Conservation (phyloP, 2,113 vertebrate genomes). For the Castor canadensis region DNA sequence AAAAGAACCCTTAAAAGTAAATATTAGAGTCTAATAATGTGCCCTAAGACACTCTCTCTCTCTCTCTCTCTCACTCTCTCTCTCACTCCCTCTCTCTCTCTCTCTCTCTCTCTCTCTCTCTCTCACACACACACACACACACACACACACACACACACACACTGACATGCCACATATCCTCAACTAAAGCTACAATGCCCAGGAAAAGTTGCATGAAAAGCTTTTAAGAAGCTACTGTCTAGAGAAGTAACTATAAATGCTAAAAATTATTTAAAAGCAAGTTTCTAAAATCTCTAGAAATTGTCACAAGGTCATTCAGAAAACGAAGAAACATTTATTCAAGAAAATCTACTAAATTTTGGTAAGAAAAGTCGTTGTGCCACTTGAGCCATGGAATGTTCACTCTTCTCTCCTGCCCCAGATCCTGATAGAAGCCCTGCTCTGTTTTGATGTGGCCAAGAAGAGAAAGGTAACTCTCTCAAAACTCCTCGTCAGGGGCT, state of each 20-base stretch:
- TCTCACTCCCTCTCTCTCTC: too few species aligned
- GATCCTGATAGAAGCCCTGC: neutral
- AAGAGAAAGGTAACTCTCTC: neutral
- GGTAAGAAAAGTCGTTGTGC: neutral
- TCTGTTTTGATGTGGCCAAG: too few species aligned
- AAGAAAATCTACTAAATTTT: neutral
- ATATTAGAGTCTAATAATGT: neutral
- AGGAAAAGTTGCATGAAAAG: neutral
- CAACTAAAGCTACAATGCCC: neutral
- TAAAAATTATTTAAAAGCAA: neutral
- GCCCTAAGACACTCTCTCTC: neutral
- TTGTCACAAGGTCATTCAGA: neutral
- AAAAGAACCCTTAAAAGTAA: constrained; percentile 1
- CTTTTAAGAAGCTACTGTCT: neutral
- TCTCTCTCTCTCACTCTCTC: too few species aligned
- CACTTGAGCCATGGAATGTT: too few species aligned
- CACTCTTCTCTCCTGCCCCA: neutral
- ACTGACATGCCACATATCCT: neutral
- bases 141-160: neutral
- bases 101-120: too few species aligned
- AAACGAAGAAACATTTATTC: neutral
- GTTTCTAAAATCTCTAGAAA: neutral
- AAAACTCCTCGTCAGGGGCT: neutral
- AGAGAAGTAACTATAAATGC: neutral
- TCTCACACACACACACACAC: neutral